Evolutionary conservation across 2,888 invertebrate genomes (phyloP), one percentile per base, ranked within the genome.

Genomic region (Lathronympha strigana): DNA sequence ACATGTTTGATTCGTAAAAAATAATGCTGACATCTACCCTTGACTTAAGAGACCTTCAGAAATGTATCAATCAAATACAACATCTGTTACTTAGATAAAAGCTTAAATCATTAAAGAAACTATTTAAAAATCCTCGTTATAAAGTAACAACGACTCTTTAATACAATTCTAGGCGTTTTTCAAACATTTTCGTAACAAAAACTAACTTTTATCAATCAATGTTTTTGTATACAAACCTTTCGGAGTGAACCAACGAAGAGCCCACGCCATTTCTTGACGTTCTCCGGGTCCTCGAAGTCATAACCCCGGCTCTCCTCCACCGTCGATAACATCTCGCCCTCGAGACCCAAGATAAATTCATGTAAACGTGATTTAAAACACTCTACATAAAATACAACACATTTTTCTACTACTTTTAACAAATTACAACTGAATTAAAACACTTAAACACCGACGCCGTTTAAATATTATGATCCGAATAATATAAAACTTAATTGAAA

Each of bases 201-300:
- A 58, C 25, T 5, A 49, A 64, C n/a, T 64, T 58, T 58, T 51
- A 33, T 45, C 50, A 33, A 47, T 60, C 53, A 47, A 54, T 66
- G 64, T 40, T 67, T 66, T 77, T 76, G 74, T 77, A 79, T 68
- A 82, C 87, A 87, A 92, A 98, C 98, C 95, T 97, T 97, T 88
- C 95, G 95, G 79, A 98, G 93, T 57, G 98, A 95, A 81, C 94
- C 95, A 82, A 97, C 95, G 88, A 98, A 96, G 73, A 98, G 93
- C 72, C 98, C 97, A 83, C 95, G 96, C 98, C 98, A 98, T 94
- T 98, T 98, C 75, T 94, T 94, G 76, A 95, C 94, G 92, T 97
- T 98, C 88, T 97, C 97, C 82, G 95, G 95, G 86, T 96, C 96
- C 84, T 95, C 95, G 91, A 97, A 98, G 93, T 98, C 97, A 93